Evolutionary conservation across 2,888 invertebrate species (phyloP).

Genomic region (Pandemis corylana): DNA sequence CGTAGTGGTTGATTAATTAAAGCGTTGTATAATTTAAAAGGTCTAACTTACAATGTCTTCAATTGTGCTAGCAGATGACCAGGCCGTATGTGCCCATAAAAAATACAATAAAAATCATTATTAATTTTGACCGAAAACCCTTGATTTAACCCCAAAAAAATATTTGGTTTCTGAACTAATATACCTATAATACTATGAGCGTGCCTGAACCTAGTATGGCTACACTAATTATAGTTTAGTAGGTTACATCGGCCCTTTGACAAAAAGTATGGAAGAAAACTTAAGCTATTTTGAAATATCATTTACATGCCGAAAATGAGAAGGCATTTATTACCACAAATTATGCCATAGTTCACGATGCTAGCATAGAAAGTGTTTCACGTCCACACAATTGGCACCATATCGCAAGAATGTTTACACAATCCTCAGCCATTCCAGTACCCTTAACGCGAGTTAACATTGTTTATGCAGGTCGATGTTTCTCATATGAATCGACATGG

Average conservation of each 20-base stretch:
- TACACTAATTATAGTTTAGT: too few species aligned
- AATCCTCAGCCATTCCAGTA: conserved; percentile 9
- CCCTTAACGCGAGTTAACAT: conserved; percentile 27
- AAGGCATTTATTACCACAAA: background rate
- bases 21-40: too few species aligned
- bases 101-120: too few species aligned
- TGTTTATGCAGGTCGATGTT: conserved; percentile 18
- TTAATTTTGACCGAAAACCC: too few species aligned
- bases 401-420: conserved; percentile 14
- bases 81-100: too few species aligned
- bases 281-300: background rate
- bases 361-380: conserved; percentile 24
- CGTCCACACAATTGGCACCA: conserved; percentile 10
- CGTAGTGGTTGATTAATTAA: background rate
- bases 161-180: too few species aligned
- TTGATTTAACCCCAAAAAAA: too few species aligned
- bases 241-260: too few species aligned
- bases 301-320: background rate
- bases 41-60: too few species aligned
- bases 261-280: background rate
- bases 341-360: background rate
- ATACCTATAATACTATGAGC: too few species aligned
- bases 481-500: conserved; percentile 26
- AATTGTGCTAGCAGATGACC: too few species aligned
- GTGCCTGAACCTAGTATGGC: too few species aligned